Evolutionary conservation across 2,888 invertebrate genomes (phyloP).

Genomic region (Caenorhabditis sp.): DNA sequence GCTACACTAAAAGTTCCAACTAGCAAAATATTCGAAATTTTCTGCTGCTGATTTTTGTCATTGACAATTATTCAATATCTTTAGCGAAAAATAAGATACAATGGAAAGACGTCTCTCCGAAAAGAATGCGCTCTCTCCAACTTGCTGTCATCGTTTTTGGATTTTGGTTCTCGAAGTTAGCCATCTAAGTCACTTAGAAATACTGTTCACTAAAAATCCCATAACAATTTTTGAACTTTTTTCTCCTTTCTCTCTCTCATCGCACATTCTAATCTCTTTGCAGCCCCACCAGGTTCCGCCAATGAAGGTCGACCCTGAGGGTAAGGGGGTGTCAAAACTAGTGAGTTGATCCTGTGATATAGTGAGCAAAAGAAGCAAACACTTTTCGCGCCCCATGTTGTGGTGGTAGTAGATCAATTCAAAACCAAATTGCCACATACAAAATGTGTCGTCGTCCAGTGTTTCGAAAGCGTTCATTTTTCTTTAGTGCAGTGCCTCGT

Average conservation of each 20-base stretch:
- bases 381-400: not conserved
- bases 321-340: slow-evolving; percentile 71
- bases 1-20: not conserved
- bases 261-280: slow-evolving; percentile 44
- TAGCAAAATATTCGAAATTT: too few relatives aligned
- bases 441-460: too few relatives aligned
- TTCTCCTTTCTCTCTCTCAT: not conserved
- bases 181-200: not conserved
- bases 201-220: not conserved
- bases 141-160: not conserved
- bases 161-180: not conserved
- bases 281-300: slow-evolving; percentile 73
- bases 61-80: too few relatives aligned
- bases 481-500: slow-evolving; percentile 49
- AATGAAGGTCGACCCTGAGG: slow-evolving; percentile 69
- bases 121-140: too few relatives aligned
- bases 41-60: too few relatives aligned
- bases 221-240: slow-evolving; percentile 14
- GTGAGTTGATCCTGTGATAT: slow-evolving; percentile 55
- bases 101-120: too few relatives aligned
- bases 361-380: slow-evolving; percentile 1
- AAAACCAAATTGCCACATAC: slow-evolving; percentile 22
- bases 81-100: too few relatives aligned
- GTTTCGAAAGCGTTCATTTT: too few relatives aligned
- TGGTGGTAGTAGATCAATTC: slow-evolving; percentile 1